Evolutionary conservation across 1,140 invertebrate genomes (phyloP).

Genomic region (Microplitis mediator): DNA sequence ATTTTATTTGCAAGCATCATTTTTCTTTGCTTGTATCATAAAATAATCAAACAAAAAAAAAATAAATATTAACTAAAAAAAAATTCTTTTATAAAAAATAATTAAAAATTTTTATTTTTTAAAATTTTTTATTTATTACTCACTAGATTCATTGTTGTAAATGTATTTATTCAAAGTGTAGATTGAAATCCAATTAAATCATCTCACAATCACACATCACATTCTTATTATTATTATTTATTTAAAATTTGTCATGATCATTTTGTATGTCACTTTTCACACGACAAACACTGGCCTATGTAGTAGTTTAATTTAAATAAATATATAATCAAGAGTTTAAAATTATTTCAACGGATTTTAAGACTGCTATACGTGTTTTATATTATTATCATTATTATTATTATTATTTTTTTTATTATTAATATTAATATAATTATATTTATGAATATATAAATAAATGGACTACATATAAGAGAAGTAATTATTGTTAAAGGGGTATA

Average conservation of each 20-base stretch:
- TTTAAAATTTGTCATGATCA: conserved; percentile 6
- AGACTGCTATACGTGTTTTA: conserved; percentile 10
- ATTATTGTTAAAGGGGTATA: background rate
- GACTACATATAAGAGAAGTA: too few species aligned
- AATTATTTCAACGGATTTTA: conserved; percentile 3
- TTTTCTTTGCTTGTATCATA: background rate
- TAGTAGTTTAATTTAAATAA: conserved; percentile 40
- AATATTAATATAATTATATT: background rate
- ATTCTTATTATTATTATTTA: conserved; percentile 31
- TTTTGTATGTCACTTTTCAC: background rate
- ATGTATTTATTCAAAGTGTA: too few species aligned
- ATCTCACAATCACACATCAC: conserved; percentile 28
- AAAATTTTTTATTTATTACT: too few species aligned
- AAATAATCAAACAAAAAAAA: background rate
- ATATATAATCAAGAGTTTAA: background rate
- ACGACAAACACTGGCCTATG: conserved; percentile 47
- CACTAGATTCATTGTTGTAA: too few species aligned
- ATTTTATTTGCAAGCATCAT: background rate
- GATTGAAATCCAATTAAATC: too few species aligned
- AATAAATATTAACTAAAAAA: too few species aligned
- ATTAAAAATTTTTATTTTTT: too few species aligned
- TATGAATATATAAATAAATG: background rate
- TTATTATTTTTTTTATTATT: background rate
- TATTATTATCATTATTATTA: background rate
- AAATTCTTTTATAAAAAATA: too few species aligned